Conservation (phyloP, 2,113 vertebrate species). For the Dipodomys ordii region DNA sequence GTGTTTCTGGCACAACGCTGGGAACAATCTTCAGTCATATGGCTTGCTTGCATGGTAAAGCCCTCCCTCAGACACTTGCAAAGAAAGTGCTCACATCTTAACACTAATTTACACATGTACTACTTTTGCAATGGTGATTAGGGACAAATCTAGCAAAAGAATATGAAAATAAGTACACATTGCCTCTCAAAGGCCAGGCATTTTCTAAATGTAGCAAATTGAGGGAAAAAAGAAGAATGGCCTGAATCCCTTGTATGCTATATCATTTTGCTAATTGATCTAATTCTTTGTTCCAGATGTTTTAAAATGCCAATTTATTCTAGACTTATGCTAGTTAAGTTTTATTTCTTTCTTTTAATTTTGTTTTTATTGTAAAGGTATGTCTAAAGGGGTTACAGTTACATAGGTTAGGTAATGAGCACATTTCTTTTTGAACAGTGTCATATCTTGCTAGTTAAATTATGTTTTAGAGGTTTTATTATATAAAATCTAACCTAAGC, state of each 20-base stretch:
- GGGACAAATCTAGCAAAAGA: conserved; percentile 15
- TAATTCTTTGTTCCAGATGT: conserved; percentile 42
- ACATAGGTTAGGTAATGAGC: too few relatives aligned
- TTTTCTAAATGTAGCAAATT: conserved; percentile 55
- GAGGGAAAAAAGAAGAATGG: not conserved
- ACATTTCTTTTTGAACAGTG: too few relatives aligned
- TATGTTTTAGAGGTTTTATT: conserved; percentile 54
- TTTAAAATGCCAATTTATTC: conserved; percentile 50
- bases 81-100: not conserved
- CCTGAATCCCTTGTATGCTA: not conserved
- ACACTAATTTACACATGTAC: not conserved
- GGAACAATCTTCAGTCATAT: not conserved
- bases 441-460: not conserved
- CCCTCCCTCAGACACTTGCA: not conserved
- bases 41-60: not conserved
- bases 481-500: conserved; percentile 1
- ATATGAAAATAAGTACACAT: not conserved
- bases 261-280: conserved; percentile 66
- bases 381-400: too few relatives aligned
- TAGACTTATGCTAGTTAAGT: conserved; percentile 26
- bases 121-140: conserved; percentile 7
- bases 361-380: too few relatives aligned
- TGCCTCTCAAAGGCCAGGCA: not conserved
- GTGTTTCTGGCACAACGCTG: not conserved
- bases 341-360: too few relatives aligned